Conservation (phyloP, 2,797 vertebrate species). For the Anisognathus igniventris region DNA sequence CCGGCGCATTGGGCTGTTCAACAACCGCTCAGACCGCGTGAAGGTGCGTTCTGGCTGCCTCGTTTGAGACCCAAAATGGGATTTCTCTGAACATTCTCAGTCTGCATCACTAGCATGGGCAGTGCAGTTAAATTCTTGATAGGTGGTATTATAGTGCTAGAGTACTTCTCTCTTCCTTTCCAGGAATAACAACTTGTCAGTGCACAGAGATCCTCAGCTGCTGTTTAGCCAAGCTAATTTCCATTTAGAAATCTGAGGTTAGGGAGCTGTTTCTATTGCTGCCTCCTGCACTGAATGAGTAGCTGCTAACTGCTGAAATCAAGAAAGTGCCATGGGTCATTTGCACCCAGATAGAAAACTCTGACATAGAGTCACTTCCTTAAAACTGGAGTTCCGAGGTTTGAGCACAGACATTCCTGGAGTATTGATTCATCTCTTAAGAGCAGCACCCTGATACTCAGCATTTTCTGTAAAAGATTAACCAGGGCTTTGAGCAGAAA, state of each 20-base stretch:
- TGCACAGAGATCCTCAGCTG: background rate
- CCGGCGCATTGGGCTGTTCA: conserved; percentile 90
- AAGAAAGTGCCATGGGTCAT: background rate
- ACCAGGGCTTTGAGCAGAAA: background rate
- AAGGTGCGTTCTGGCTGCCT: conserved; percentile 76
- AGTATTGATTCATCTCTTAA: background rate
- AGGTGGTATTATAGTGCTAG: background rate
- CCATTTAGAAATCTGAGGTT: background rate
- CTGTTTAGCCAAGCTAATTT: background rate
- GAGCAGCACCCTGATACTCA: background rate
- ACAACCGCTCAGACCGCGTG: conserved; percentile 87
- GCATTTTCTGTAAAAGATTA: background rate
- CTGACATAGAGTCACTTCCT: background rate
- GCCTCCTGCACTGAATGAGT: background rate
- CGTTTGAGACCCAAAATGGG: background rate
- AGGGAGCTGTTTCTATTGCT: background rate
- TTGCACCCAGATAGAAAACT: background rate
- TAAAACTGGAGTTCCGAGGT: background rate
- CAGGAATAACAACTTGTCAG: background rate
- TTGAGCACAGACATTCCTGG: background rate
- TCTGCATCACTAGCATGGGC: background rate
- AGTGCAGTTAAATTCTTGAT: background rate
- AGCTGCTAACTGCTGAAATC: background rate
- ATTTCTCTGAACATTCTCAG: background rate
- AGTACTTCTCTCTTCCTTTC: background rate